Evolutionary conservation across 1,140 invertebrate species (phyloP).

Genomic region (Leptonema lineaticorne): DNA sequence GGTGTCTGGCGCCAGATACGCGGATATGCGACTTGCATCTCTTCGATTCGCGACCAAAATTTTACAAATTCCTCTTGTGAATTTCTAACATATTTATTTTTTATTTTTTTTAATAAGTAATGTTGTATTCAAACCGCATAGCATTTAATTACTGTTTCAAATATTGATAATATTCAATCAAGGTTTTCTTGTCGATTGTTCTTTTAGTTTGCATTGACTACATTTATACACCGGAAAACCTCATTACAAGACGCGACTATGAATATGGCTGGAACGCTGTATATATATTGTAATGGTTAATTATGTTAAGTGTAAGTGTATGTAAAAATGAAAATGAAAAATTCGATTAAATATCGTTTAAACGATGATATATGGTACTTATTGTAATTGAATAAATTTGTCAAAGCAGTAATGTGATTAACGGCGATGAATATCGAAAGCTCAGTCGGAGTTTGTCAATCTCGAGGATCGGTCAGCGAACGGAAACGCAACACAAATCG

Average conservation of each 20-base stretch:
- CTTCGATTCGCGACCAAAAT: background rate
- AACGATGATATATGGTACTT: too few relatives aligned
- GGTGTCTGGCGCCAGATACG: background rate
- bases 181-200: background rate
- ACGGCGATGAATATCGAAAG: background rate
- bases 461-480: background rate
- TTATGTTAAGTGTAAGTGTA: too few relatives aligned
- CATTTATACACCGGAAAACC: background rate
- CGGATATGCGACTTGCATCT: background rate
- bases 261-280: too few relatives aligned
- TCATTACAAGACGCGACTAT: too few relatives aligned
- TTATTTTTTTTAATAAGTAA: too few relatives aligned
- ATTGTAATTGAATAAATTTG: too few relatives aligned
- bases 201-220: background rate
- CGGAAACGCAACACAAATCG: constrained; percentile 2
- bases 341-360: too few relatives aligned
- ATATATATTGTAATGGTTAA: too few relatives aligned
- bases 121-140: too few relatives aligned
- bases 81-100: too few relatives aligned
- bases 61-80: background rate
- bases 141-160: background rate
- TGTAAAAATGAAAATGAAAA: too few relatives aligned
- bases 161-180: background rate
- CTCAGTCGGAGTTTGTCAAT: constrained; percentile 1
- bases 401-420: too few relatives aligned